A percentile compares a stretch with the other conserved stretches of the same genome.
Evolutionary conservation across 2,113 vertebrate species (phyloP).

Genomic region (Stictonetta naevosa): DNA sequence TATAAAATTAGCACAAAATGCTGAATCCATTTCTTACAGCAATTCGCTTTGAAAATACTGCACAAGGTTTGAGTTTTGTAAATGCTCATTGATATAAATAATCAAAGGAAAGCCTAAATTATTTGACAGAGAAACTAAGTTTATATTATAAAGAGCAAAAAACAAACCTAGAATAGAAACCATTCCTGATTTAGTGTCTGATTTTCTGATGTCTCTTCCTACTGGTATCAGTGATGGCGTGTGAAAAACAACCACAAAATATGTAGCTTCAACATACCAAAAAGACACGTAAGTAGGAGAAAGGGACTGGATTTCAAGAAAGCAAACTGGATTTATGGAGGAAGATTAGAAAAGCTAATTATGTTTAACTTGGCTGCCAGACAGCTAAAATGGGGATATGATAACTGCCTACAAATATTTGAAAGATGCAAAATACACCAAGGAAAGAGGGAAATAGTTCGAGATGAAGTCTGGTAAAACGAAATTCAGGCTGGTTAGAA

Average conservation of each 20-base stretch:
- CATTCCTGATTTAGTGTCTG: neutral
- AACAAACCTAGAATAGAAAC: neutral
- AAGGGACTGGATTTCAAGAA: constrained; percentile 51
- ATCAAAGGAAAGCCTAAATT: neutral
- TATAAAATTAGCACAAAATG: neutral
- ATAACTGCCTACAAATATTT: constrained; percentile 67
- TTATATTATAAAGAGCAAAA: neutral
- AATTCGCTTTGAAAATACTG: neutral
- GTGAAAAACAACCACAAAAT: constrained; percentile 58
- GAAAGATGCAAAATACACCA: constrained; percentile 59
- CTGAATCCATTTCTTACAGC: neutral
- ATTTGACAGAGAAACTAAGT: neutral
- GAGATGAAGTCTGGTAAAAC: constrained; percentile 33
- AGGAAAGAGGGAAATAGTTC: constrained; percentile 38
- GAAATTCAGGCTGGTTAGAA: constrained; percentile 42
- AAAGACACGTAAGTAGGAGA: constrained; percentile 43
- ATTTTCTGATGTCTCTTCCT: constrained; percentile 22
- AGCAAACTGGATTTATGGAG: constrained; percentile 52
- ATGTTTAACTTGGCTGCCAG: constrained; percentile 67
- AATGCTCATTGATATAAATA: neutral
- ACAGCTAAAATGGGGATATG: constrained; percentile 47
- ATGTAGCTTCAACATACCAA: constrained; percentile 47
- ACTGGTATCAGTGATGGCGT: neutral
- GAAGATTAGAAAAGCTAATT: constrained; percentile 68
- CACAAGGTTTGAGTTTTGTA: neutral